A percentile compares a stretch with the other conserved stretches of the same genome.
Conservation (phyloP, 2,888 invertebrate genomes). For the Trachelus troglodyta region DNA sequence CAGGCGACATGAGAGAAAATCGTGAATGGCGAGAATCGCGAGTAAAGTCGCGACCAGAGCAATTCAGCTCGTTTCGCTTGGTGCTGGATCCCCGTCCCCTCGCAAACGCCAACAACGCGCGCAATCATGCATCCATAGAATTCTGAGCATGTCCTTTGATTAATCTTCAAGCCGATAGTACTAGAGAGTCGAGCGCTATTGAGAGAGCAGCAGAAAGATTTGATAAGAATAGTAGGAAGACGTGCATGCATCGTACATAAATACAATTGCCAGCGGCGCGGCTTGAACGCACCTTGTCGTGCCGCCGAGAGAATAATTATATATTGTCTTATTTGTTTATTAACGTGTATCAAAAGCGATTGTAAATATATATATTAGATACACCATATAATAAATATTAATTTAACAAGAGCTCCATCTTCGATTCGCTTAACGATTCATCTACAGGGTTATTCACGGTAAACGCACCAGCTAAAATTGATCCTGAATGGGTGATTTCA, state of each 20-base stretch:
- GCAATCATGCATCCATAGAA: no score
- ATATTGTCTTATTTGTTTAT: slow-evolving; percentile 49
- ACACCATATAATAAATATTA: slow-evolving; percentile 57
- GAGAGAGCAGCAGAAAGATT: no score
- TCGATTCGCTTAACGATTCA: not conserved
- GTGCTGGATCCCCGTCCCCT: no score
- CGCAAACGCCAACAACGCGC: no score
- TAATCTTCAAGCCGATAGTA: no score
- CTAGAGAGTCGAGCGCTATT: no score
- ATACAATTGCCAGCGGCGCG: slow-evolving; percentile 44
- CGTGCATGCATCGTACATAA: not conserved
- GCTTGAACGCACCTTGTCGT: slow-evolving; percentile 28
- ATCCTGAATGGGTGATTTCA: no score
- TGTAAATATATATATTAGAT: slow-evolving; percentile 60
- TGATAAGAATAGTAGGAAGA: not conserved
- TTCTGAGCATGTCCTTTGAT: no score
- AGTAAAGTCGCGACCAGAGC: slow-evolving; percentile 31
- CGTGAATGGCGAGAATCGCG: slow-evolving; percentile 31
- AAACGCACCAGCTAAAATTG: no score
- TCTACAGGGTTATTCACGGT: no score
- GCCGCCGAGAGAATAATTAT: slow-evolving; percentile 38
- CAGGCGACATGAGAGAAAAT: slow-evolving; percentile 21
- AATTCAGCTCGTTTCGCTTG: no score
- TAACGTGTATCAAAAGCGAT: slow-evolving; percentile 53
- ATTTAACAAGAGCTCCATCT: slow-evolving; percentile 43